A percentile compares a stretch with the other conserved stretches of the same genome.
phyloP scores from a whole-genome alignment of 2,113 vertebrate species.

The Pelmatolapia mariae region DNA sequence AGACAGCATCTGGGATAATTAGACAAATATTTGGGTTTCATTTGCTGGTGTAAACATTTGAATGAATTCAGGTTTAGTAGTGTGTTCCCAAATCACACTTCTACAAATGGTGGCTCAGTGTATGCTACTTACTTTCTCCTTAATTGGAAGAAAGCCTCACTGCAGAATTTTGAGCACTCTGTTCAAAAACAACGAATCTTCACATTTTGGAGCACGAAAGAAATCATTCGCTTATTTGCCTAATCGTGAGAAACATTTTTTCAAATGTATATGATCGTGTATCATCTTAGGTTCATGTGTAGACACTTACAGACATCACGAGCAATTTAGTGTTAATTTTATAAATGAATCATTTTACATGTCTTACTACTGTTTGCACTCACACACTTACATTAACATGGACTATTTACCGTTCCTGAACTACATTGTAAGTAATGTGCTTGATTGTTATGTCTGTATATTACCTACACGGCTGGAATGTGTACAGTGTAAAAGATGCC shows the following conservation, averaged over 20 bases:
- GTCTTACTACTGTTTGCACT: background rate
- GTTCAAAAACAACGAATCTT: background rate
- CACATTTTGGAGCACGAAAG: background rate
- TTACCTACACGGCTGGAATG: background rate
- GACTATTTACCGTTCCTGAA: background rate
- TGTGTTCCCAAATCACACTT: background rate
- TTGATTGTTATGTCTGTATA: background rate
- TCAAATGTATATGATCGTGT: background rate
- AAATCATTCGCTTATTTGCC: background rate
- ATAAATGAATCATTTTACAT: background rate
- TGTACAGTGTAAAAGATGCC: background rate
- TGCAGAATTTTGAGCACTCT: background rate
- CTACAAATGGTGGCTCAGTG: background rate
- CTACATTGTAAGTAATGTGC: background rate
- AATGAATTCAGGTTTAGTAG: background rate
- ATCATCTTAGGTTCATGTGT: background rate
- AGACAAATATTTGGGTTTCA: background rate
- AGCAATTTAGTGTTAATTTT: background rate
- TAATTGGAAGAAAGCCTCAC: background rate
- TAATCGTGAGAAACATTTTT: background rate
- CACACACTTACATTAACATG: background rate
- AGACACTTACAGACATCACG: background rate
- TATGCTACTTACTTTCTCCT: background rate
- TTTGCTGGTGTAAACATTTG: background rate
- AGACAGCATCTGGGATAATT: background rate